Conservation (phyloP, 2,797 vertebrate genomes). For the Phoxinus dragarum region DNA sequence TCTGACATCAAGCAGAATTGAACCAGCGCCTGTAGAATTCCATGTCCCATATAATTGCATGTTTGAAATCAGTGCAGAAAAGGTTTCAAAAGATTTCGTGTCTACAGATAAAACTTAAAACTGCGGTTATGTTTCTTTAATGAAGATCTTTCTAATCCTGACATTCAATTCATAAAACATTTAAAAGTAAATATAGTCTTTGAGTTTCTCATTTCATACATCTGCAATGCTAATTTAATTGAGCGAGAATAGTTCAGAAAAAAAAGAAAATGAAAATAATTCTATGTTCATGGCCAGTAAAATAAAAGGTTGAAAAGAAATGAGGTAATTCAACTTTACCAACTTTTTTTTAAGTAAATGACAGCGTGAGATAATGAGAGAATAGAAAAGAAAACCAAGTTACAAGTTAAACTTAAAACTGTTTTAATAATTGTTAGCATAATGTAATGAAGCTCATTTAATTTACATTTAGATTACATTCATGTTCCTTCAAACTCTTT, state of each 20-base stretch:
- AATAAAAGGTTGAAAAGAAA: background rate
- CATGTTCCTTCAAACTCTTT: background rate
- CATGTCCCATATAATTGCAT: background rate
- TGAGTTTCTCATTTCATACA: background rate
- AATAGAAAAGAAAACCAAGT: background rate
- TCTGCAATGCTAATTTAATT: background rate
- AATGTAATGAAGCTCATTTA: slow-evolving; percentile 13
- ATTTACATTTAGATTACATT: slow-evolving; percentile 31
- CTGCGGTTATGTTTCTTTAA: slow-evolving; percentile 3
- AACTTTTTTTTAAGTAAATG: slow-evolving; percentile 1
- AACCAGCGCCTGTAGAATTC: background rate
- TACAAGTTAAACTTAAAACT: background rate
- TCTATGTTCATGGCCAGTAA: background rate
- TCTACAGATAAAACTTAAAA: slow-evolving; percentile 9
- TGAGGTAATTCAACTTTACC: background rate
- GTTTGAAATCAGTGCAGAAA: background rate
- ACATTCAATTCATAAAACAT: slow-evolving; percentile 9
- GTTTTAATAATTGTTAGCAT: slow-evolving; percentile 24
- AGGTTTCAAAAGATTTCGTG: background rate
- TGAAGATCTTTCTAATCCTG: background rate
- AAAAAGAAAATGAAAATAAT: background rate
- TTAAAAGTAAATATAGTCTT: background rate
- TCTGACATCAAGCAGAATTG: background rate
- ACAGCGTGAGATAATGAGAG: background rate
- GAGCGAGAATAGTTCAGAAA: background rate